Evolutionary conservation across 1,140 invertebrate genomes (phyloP), one percentile per base, ranked within the genome.

Genomic region (Drosophila willistoni): DNA sequence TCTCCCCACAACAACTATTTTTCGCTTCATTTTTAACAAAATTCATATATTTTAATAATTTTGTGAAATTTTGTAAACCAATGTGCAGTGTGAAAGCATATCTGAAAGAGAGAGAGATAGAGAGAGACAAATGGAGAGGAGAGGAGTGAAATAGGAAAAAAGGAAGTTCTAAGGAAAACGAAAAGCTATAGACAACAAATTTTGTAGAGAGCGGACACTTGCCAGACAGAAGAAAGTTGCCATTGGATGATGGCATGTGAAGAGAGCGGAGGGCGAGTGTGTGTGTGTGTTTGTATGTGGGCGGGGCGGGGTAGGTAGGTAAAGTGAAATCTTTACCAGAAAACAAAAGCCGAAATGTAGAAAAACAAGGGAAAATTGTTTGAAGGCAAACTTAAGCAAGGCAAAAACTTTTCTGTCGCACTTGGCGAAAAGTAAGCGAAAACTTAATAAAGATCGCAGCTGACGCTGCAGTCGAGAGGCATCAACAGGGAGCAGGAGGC

Each of bases 361-460:
- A 83, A 87, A 87, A 87, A 87, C 84, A 87, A 79, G 77, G 9
- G 67, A 75, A 83, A 89, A 87, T 81, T 74, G 69, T 77, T 87
- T 83, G 84, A 87, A 80, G 83, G 77, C 65, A 86, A 84, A 85
- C 84, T 77, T 83, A 51, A 51, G 75, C 36, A 64, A 68, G 36
- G 57, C 44, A 70, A 60, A 64, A 89, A 89, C 77, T 73, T 89
- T 89, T 89, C 54, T 75, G 73, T 80, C 77, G 84, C 84, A 83
- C 77, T 89, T 73, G 80, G 74, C 77, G 80, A 89, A 80, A 89
- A 89, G 85, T 89, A 89, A 89, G 84, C 80, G 84, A 89, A 89
- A 89, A 89, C 84, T 89, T 89, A 89, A 89, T 89, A 89, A 89
- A 89, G 84, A 89, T 89, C 84, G 84, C 85, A 81, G 84, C 74